Base-by-base conservation (phyloP, 1,140 invertebrate genomes). In the Pteromalus puparum region DNA sequence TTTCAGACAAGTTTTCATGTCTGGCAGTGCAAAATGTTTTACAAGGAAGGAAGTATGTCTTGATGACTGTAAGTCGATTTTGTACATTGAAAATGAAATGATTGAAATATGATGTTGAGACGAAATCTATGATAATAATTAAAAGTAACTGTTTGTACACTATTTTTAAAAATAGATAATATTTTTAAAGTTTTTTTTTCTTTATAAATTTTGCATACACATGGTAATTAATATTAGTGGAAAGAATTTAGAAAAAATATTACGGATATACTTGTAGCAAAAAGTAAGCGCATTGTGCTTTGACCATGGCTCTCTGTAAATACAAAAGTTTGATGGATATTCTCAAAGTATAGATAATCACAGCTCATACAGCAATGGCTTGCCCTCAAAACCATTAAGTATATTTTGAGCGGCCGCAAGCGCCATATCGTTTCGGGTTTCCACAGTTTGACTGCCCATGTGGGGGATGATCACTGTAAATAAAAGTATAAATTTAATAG, bases 371-470 rank as follows among this genome's bases (percentile, higher is more conserved):
- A 96, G 92, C 88, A 98, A 94, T 9, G 95, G 93, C 87, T 95
- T 93, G n/a, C 94, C 95, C 48, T 95, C 94, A 2, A 98, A 92
- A 3, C 94, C 97, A 89, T 96, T 95, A 13, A 98, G 87, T 78
- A 98, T 95, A 90, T 99, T 98, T 85, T 96, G 93, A 0, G 96
- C 96, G 10, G 97, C 95, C 70, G 97, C 89, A 24, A 93, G 91
- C 5, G 96, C 95, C 98, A 99, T 99, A 34, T 94, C 94, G 73
- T 94, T 94, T 82, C 97, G 94, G 0, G 97, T 97, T 82, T 95
- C 94, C 15, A 94, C 87, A 0, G 97, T 97, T 28, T 97, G 97
- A 89, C 97, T 98, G 28, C 97, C 98, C 89, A 99, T 93, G 91
- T 99, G 98, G 1, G 98, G 98, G 3, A 97, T 86, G 9, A 98